Evolutionary conservation across 2,888 invertebrate species (phyloP).

Genomic region (Ectropis crepuscularia): DNA sequence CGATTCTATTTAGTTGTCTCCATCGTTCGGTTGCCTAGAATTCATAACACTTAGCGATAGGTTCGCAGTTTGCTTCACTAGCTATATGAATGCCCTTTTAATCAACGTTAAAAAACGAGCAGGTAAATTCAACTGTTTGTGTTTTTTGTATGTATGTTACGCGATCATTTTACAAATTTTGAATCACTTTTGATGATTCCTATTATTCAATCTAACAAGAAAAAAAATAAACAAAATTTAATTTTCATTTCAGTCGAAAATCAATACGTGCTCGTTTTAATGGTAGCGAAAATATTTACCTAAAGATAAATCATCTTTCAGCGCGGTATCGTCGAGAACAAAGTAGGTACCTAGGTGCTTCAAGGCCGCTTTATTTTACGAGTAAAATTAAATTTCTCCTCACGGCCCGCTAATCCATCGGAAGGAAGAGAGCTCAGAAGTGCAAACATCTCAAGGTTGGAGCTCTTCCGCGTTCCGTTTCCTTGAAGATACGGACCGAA

Average conservation of each 20-base stretch:
- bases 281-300: neutral
- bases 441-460: conserved; percentile 37
- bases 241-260: neutral
- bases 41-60: too few relatives aligned
- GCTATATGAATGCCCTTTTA: too few relatives aligned
- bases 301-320: conserved; percentile 10
- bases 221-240: neutral
- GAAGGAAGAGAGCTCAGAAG: conserved; percentile 30
- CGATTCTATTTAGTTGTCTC: too few relatives aligned
- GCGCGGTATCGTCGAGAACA: conserved; percentile 16
- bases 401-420: conserved; percentile 40
- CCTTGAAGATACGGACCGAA: conserved; percentile 23
- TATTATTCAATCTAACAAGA: neutral
- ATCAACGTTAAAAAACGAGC: too few relatives aligned
- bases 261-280: neutral
- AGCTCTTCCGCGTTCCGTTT: conserved; percentile 35
- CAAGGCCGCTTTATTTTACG: conserved; percentile 27
- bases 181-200: too few relatives aligned
- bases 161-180: too few relatives aligned
- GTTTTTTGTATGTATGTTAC: too few relatives aligned
- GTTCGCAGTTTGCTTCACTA: too few relatives aligned
- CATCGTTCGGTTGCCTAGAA: too few relatives aligned
- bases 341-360: conserved; percentile 1
- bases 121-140: too few relatives aligned
- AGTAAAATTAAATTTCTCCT: conserved; percentile 39